These are phyloP conservation scores for Petroica traversi DNA, from an alignment of 2,113 vertebrate genomes.

Conservation along the genomic window DNA sequence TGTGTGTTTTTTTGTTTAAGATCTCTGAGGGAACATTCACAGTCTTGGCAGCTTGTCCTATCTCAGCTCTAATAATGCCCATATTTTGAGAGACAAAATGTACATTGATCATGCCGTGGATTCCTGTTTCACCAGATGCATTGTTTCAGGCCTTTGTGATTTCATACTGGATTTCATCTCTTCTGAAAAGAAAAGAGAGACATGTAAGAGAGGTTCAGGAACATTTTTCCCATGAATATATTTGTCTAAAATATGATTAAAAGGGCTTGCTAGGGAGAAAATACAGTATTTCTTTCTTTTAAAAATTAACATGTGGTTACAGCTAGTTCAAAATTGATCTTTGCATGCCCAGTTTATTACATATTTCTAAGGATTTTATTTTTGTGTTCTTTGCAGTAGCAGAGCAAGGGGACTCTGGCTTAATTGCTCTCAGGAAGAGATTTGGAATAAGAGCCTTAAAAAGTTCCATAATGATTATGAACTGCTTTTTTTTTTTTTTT, in stretches of 20 bases:
- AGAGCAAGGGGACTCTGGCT: neutral
- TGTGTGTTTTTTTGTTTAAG: slow-evolving; percentile 1
- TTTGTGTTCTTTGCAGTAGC: neutral
- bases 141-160: slow-evolving; percentile 48
- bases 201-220: neutral
- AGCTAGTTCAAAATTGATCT: slow-evolving; percentile 13
- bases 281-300: neutral
- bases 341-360: neutral
- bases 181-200: slow-evolving; percentile 32
- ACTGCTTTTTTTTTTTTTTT: neutral
- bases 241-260: slow-evolving; percentile 51
- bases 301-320: neutral
- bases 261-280: neutral
- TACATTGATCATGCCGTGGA: neutral
- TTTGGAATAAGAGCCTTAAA: neutral
- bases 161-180: slow-evolving; percentile 60
- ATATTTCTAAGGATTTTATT: neutral
- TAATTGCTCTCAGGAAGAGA: neutral
- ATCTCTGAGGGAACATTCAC: slow-evolving; percentile 7
- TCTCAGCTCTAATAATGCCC: slow-evolving; percentile 51
- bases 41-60: slow-evolving; percentile 25
- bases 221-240: slow-evolving; percentile 55
- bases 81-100: slow-evolving; percentile 45
- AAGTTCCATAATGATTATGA: neutral
- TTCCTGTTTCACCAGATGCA: slow-evolving; percentile 40